These are phyloP conservation scores for Trematomus loennbergii DNA, from an alignment of 2,113 vertebrate genomes.

Conservation along the genomic window DNA sequence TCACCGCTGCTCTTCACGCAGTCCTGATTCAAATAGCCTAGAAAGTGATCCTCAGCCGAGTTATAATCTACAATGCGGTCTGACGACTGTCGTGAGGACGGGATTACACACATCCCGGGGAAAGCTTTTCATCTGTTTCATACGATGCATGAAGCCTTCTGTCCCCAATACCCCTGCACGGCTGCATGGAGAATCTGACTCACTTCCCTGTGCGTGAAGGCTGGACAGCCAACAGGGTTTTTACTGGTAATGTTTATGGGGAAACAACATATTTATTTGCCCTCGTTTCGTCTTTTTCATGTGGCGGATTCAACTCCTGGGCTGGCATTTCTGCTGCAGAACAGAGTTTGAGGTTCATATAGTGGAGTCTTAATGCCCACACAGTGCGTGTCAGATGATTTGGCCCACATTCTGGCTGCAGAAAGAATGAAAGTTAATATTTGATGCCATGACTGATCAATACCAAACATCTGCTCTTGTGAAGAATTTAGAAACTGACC, in stretches of 20 bases:
- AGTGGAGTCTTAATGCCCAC: not conserved
- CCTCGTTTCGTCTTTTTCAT: not conserved
- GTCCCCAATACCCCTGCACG: constrained; percentile 50
- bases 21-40: not conserved
- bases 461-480: constrained; percentile 16
- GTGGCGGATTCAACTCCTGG: not conserved
- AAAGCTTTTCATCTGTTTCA: constrained; percentile 72
- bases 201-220: constrained; percentile 36
- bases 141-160: constrained; percentile 36
- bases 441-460: constrained; percentile 16
- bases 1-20: constrained; percentile 2
- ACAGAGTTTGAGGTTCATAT: constrained; percentile 2
- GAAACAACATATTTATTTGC: constrained; percentile 24
- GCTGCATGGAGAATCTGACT: constrained; percentile 41
- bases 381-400: not conserved
- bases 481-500: not conserved
- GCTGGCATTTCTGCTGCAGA: not conserved
- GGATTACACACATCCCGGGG: constrained; percentile 65
- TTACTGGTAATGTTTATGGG: constrained; percentile 7
- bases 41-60: constrained; percentile 37
- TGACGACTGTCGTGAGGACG: constrained; percentile 54
- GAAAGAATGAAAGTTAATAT: constrained; percentile 24
- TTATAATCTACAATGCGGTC: constrained; percentile 52
- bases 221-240: constrained; percentile 29
- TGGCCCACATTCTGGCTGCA: not conserved